These are phyloP conservation scores for Myotis daubentonii DNA, from an alignment of 2,797 vertebrate species.

Conservation along the genomic window DNA sequence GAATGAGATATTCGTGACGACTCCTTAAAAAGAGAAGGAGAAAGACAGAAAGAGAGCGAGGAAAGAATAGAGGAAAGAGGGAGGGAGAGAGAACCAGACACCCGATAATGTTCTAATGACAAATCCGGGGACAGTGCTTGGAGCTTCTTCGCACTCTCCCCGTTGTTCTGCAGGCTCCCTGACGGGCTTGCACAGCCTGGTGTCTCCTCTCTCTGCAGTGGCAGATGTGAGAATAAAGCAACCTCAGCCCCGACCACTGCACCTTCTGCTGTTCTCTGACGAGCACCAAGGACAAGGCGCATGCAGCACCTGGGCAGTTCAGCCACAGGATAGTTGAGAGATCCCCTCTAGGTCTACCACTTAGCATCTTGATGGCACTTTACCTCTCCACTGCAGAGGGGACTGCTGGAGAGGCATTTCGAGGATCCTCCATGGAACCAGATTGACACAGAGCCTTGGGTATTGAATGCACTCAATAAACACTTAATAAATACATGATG, in stretches of 20 bases:
- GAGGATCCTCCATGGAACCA: not conserved
- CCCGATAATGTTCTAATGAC: not conserved
- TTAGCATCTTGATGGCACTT: not conserved
- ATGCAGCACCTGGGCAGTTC: not conserved
- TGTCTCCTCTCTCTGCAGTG: not conserved
- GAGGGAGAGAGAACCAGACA: not conserved
- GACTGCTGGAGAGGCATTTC: not conserved
- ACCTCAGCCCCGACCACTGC: not conserved
- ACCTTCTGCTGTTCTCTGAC: not conserved
- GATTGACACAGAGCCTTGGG: not conserved
- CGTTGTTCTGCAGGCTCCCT: not conserved
- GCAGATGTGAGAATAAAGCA: rapidly evolving
- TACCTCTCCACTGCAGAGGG: too few species aligned
- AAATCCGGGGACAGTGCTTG: not conserved
- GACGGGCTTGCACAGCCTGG: too few species aligned
- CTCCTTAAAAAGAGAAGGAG: not conserved
- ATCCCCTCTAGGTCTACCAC: not conserved
- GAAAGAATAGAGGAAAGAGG: not conserved
- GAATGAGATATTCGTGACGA: not conserved
- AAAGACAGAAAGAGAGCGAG: not conserved
- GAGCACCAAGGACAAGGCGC: not conserved
- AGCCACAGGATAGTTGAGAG: not conserved
- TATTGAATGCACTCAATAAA: not conserved
- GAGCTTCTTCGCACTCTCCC: not conserved
- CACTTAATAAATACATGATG: not conserved